Evolutionary conservation across 1,140 invertebrate genomes (phyloP).

Genomic region (Trichonephila clavata): DNA sequence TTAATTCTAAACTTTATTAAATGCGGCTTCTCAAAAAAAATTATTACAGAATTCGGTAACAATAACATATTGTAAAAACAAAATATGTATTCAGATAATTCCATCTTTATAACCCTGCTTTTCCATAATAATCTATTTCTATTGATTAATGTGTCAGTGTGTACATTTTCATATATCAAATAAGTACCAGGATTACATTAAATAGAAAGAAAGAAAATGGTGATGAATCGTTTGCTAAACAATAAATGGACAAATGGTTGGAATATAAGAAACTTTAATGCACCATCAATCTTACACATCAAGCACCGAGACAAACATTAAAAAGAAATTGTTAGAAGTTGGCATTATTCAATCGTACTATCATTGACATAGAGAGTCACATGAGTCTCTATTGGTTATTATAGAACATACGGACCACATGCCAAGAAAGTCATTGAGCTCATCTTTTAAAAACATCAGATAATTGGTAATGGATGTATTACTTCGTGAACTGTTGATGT

Average conservation of each 20-base stretch:
- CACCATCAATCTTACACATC: neutral
- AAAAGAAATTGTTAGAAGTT: neutral
- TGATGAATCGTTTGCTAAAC: neutral
- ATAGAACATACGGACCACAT: neutral
- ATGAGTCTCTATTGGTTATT: neutral
- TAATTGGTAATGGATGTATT: neutral
- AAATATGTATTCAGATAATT: no score
- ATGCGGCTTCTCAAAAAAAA: no score
- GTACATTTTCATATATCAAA: no score
- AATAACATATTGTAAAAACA: no score
- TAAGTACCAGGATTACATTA: no score
- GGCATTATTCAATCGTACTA: neutral
- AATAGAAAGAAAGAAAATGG: neutral
- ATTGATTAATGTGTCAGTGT: no score
- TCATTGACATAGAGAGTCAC: neutral
- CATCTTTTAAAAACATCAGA: neutral
- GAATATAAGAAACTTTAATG: slow-evolving; percentile 15
- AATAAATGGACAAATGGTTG: neutral
- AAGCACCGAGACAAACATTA: neutral
- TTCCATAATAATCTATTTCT: no score
- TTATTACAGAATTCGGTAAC: no score
- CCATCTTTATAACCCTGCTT: no score
- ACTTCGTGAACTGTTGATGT: no score
- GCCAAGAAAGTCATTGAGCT: neutral
- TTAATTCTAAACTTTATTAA: no score